Evolutionary conservation across 1,140 invertebrate species (phyloP), one percentile per base, ranked within the genome.

Genomic region (Drosophila quadrilineata): DNA sequence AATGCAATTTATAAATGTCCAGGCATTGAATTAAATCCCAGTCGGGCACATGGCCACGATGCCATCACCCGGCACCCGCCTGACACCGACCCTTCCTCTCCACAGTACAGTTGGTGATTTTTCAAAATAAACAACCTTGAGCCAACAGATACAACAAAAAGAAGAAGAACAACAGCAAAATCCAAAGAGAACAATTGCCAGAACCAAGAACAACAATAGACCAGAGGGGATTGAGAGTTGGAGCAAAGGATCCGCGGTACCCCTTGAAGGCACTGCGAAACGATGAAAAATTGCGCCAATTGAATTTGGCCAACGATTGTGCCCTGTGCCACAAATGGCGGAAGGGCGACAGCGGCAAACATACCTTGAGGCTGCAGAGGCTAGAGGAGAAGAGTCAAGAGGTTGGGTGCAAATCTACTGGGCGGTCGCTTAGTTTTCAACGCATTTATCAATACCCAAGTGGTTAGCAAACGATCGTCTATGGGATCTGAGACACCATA

Each of bases 81-180:
- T 9, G 31, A 16, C 3, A 6, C 16, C 48, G 19, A 10, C 46
- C 24, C 22, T 26, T 12, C 3, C 12, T 16, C 8, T 12, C 31
- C 22, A 5, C 41, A 71, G 46, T 63, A 57, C 48, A 74, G 59
- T 70, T 84, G 79, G 79, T 85, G 79, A 84, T 84, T 84, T 84
- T 85, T 84, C 79, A 84, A 84, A 79, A 84, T 82, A 85, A 85
- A 84, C 79, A 84, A 84, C 79, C 79, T 84, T 85, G 79, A 74
- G 77, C 53, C 52, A n/a, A n/a, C n/a, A n/a, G n/a, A n/a, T n/a
- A 49, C 40, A 43, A 45, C 52, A 14, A n/a, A 33, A 29, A 57
- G 54, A 72, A 57, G 54, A 28, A 22, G 10, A 49, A 31, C 52
- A 52, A 75, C 60, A 75, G 65, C 66, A 75, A 59, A n/a, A n/a